phyloP scores from a whole-genome alignment of 2,888 invertebrate species.

The Conops quadrifasciatus region DNA sequence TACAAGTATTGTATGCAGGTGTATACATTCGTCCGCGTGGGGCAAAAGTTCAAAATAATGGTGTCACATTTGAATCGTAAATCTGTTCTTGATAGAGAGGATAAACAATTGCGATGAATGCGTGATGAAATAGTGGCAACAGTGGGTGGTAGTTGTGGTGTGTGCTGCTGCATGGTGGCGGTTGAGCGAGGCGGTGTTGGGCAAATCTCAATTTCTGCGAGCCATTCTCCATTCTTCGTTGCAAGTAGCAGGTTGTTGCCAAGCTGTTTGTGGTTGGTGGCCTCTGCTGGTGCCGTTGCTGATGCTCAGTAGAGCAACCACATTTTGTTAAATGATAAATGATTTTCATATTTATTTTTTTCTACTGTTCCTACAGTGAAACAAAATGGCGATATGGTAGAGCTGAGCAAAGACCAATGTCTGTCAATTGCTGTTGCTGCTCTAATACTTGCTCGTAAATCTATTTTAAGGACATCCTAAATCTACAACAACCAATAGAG shows the following conservation, averaged over 20 bases:
- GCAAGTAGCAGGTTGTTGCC: neutral
- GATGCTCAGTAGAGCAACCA: neutral
- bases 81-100: neutral
- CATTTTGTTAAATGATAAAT: conserved; percentile 37
- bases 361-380: neutral
- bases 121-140: neutral
- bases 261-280: too few relatives aligned
- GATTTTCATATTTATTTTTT: conserved; percentile 36
- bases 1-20: neutral
- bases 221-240: neutral
- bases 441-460: conserved; percentile 56
- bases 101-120: conserved; percentile 6
- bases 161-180: neutral
- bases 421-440: neutral
- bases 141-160: neutral
- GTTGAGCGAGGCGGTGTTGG: too few relatives aligned
- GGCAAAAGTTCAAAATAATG: conserved; percentile 44
- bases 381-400: neutral
- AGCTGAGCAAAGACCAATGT: neutral
- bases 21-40: neutral
- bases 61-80: conserved; percentile 45
- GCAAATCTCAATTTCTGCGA: too few relatives aligned
- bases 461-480: conserved; percentile 53
- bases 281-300: conserved; percentile 18
- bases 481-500: conserved; percentile 36